Conservation (phyloP, 2,888 invertebrate genomes). For the Entomobrya proxima region DNA sequence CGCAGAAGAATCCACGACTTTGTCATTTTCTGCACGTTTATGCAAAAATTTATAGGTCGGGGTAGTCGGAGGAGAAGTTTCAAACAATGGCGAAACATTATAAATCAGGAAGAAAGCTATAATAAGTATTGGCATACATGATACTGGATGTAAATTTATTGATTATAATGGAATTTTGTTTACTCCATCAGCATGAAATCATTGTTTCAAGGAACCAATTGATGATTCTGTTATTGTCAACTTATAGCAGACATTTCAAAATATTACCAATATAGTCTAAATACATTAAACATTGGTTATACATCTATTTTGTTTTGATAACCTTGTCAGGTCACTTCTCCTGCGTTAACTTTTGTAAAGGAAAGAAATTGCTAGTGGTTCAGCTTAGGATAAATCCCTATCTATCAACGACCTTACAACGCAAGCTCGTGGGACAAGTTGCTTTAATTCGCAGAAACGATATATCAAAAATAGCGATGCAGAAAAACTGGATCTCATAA, state of each 20-base stretch:
- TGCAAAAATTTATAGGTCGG: constrained; percentile 5
- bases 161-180: too few relatives aligned
- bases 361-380: not conserved
- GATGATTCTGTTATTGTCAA: not conserved
- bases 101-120: not conserved
- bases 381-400: too few relatives aligned
- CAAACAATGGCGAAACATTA: not conserved
- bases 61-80: too few relatives aligned
- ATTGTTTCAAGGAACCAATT: constrained; percentile 6
- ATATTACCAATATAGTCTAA: not conserved
- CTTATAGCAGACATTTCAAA: too few relatives aligned
- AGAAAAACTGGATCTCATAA: constrained; percentile 63
- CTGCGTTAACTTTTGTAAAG: not conserved
- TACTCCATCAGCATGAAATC: too few relatives aligned
- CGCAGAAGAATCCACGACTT: not conserved
- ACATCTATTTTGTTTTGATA: not conserved
- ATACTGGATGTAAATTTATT: too few relatives aligned
- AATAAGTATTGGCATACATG: too few relatives aligned
- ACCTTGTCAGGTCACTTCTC: constrained; percentile 20
- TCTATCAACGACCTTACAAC: not conserved
- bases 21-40: not conserved
- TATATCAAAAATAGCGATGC: not conserved
- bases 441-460: not conserved
- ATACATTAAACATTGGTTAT: not conserved
- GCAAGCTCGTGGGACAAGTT: not conserved